Base-by-base conservation (phyloP, 1,140 invertebrate species). In the Aphis craccivora region DNA sequence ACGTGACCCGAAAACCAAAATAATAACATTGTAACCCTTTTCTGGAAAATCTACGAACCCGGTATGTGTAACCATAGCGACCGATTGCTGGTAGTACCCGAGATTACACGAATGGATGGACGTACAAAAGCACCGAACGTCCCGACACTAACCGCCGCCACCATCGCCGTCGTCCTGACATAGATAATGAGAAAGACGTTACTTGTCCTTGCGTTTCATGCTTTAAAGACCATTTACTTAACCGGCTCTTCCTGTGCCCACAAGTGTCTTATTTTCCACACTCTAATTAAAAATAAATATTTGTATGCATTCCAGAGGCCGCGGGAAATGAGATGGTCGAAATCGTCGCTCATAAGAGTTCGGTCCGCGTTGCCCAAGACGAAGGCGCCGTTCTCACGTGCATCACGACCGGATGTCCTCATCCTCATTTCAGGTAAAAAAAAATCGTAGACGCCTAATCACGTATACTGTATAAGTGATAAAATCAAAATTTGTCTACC, bases 341-440 rank as follows among this genome's bases (percentile, higher is more conserved):
- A 94, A 97, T 97, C 93, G 96, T 97, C 91, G 97, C 97, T 94
- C 96, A 97, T 95, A 97, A 97, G 35, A 96, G 96, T 48, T 96
- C 96, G 93, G 96, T 97, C 45, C 96, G 97, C 94, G 97, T 97
- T 35, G 96, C 96, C 81, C 97, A 97, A 95, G 97, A 97, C 94
- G 97, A 97, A 95, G 97, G 97, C 81, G 97, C 97, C 35, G 97
- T 97, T 55, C 95, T 97, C 93, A 95, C 97, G 76, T 97, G 97
- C 95, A 96, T 97, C 81, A 96, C 97, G 25, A 97, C 97, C 94
- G 97, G 97, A 89, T 97, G 97, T 95, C 97, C 97, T 88, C 95
- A 97, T 51, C 97, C 97, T 35, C 97, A 97, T 95, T 97, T 97
- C 95, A 96, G 97, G 97, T 97, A 96, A n/a, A 76, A n/a, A n/a